Evolutionary conservation across 2,888 invertebrate species (phyloP), one percentile per base, ranked within the genome.

Genomic region (Amblyteles armatorius): DNA sequence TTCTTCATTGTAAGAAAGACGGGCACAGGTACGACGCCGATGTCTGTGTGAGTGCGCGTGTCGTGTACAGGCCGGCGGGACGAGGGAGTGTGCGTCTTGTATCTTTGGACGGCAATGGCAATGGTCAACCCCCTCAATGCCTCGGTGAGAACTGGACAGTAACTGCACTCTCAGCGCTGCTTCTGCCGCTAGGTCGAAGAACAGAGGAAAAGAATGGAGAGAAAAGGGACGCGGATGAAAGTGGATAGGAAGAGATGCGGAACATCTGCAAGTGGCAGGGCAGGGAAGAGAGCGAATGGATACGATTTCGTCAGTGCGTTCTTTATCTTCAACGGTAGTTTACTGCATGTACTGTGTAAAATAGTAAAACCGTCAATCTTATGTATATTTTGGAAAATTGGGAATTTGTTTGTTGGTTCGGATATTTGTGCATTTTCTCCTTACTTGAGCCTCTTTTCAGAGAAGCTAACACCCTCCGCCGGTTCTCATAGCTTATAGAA

Each of bases 61-160:
- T 48, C 9, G 55, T 55, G 55, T 19, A 60, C 26, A 16, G 29
- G n/a, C 60, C 3, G 33, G 19, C 29, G 16, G 9, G 26, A 60
- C 57, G 26, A 57, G 57, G 57, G 36, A 40, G n/a, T 69, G 82
- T 65, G 60, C 36, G 60, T 71, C 60, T 22, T 60, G 80, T 50
- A 44, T 50, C 48, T 33, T n/a, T 0, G 40, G 16, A 33, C 71
- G 69, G 22, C 50, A 71, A 48, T 80, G 69, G 22, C 50, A 71
- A 48, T 80, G 63, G 69, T 79, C 77, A 78, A 68, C 73, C 83
- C 83, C 69, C 71, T 72, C 68, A 40, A 55, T 36, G 22, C 19
- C 74, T 88, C 88, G 91, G 92, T 93, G 93, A 93, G 93, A 93
- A 93, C 93, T 92, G 91, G 91, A 92, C 92, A 89, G 82, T 83